These are phyloP conservation scores for Stenodera caucasica DNA, from an alignment of 2,888 invertebrate species.

Conservation along the genomic window DNA sequence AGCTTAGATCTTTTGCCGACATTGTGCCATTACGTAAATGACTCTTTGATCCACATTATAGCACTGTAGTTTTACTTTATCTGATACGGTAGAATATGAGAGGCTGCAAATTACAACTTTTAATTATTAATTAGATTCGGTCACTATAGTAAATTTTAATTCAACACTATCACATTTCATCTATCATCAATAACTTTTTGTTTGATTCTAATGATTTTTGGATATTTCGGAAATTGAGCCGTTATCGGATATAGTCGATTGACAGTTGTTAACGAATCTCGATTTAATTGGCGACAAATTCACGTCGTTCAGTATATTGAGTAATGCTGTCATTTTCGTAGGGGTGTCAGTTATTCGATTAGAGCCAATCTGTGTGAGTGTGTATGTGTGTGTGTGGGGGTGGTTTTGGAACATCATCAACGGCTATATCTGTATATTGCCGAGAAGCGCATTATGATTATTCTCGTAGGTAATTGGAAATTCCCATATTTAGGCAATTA, in stretches of 20 bases:
- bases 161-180: neutral
- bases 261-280: slow-evolving; percentile 38
- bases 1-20: slow-evolving; percentile 2
- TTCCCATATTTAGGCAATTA: slow-evolving; percentile 2
- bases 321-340: slow-evolving; percentile 35
- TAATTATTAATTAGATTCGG: slow-evolving; percentile 25
- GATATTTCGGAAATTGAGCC: too few species aligned
- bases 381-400: neutral
- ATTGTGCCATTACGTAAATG: slow-evolving; percentile 10
- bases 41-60: slow-evolving; percentile 12
- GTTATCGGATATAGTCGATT: slow-evolving; percentile 23
- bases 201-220: neutral
- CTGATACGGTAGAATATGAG: slow-evolving; percentile 5
- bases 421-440: neutral
- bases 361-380: slow-evolving; percentile 1
- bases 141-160: slow-evolving; percentile 13
- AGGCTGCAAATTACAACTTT: slow-evolving; percentile 22
- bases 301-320: slow-evolving; percentile 34
- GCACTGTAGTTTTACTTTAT: slow-evolving; percentile 12
- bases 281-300: slow-evolving; percentile 42
- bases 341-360: slow-evolving; percentile 33
- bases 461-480: neutral
- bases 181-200: neutral
- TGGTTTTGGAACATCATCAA: too few species aligned
- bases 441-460: neutral